Evolutionary conservation across 2,113 vertebrate species (phyloP).

Genomic region (Otolemur garnettii): DNA sequence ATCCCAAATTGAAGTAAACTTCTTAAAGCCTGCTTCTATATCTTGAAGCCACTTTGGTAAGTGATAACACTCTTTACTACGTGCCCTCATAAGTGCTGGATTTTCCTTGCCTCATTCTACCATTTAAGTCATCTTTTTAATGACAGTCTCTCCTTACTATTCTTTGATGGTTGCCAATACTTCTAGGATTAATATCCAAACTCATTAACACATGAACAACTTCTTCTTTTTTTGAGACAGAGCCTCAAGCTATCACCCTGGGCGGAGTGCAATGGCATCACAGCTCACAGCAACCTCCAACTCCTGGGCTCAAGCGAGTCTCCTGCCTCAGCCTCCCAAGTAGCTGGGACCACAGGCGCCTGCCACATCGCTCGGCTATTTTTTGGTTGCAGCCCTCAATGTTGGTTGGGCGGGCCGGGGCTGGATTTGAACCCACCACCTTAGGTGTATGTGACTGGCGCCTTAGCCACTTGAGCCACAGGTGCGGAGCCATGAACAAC

Average conservation of each 20-base stretch:
- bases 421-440: too few species aligned
- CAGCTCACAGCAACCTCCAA: too few species aligned
- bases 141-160: neutral
- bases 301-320: too few species aligned
- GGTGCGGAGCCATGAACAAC: neutral
- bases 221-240: neutral
- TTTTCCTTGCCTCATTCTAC: conserved; percentile 26
- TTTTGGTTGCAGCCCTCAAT: too few species aligned
- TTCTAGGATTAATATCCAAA: neutral
- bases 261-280: too few species aligned
- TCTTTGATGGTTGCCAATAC: neutral
- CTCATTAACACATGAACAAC: neutral
- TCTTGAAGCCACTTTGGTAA: conserved; percentile 12
- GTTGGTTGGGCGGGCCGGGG: too few species aligned
- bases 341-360: too few species aligned
- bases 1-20: conserved; percentile 44
- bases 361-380: too few species aligned
- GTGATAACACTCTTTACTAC: neutral
- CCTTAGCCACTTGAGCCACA: too few species aligned
- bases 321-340: too few species aligned
- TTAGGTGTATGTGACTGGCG: too few species aligned
- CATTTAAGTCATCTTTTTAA: conserved; percentile 4
- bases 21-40: neutral
- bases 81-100: neutral
- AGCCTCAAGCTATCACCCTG: too few species aligned